Evolutionary conservation across 1,140 invertebrate species (phyloP), one percentile per base, ranked within the genome.

Genomic region (Rhopalosiphum maidis): DNA sequence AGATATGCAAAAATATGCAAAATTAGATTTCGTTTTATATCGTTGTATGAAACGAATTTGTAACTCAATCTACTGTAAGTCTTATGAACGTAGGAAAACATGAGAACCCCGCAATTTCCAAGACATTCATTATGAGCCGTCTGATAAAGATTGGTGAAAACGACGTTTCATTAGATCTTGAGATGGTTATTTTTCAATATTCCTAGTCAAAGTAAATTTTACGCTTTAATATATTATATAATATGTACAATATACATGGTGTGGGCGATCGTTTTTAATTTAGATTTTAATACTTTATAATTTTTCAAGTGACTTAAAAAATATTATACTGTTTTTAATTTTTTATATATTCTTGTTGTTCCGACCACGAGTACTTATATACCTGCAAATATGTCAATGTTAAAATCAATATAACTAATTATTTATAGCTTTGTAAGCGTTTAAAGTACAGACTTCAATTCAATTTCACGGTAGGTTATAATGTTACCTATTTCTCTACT

Each of bases 1-100:
- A 77, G n/a, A 77, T 77, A 77, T 77, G 60, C 60, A 77, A 77
- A 68, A 77, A 77, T 77, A 77, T 77, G 15, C 60, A n/a, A 77
- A n/a, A 77, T 77, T 77, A 77, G 15, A 77, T 77, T 77, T 77
- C 60, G 30, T 77, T 77, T 77, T 77, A 18, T n/a, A 35, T 77
- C n/a, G 60, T 77, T 35, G 60, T n/a, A 77, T 15, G 60, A 77
- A 77, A 77, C 15, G 30, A 77, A n/a, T n/a, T 77, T 18, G 15
- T n/a, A n/a, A 77, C 30, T 77, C 30, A 35, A n/a, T 77, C 30
- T n/a, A 18, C 60, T 18, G 25, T n/a, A n/a, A n/a, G n/a, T 18
- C n/a, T 77, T n/a, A n/a, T 77, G 15, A 77, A 23, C 60, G 5
- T 18, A 18, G 15, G n/a, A 77, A 77, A 77, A 18, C 30, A 77